A percentile compares a stretch with the other conserved stretches of the same genome.
These are phyloP conservation scores for Ceratina australensis DNA, from an alignment of 1,140 invertebrate species.

Conservation along the genomic window DNA sequence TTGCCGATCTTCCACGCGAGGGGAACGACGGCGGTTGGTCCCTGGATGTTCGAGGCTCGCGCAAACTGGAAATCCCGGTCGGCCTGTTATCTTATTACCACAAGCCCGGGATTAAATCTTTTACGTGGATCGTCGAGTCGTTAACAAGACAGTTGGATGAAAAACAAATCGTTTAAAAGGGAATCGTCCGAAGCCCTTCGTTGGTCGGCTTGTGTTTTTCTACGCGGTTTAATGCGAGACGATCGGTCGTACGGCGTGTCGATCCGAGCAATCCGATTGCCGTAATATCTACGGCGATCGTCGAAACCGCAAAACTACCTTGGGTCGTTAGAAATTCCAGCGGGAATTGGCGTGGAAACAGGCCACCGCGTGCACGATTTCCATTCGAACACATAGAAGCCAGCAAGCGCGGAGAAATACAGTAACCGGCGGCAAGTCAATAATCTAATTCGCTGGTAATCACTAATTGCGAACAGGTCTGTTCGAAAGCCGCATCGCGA, in stretches of 20 bases:
- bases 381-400: background rate
- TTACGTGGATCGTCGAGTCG: background rate
- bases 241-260: too few relatives aligned
- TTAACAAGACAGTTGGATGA: background rate
- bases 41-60: background rate
- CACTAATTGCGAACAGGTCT: constrained; percentile 32
- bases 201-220: background rate
- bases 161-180: background rate
- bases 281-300: too few relatives aligned
- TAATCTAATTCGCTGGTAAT: constrained; percentile 38
- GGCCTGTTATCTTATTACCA: background rate
- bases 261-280: background rate
- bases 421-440: constrained; percentile 14
- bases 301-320: background rate
- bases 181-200: background rate
- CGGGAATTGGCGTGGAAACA: background rate
- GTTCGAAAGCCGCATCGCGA: constrained; percentile 14
- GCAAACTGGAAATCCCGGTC: background rate
- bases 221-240: too few relatives aligned
- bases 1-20: background rate
- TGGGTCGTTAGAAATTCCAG: background rate
- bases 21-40: too few relatives aligned
- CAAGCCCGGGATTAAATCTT: background rate
- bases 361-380: background rate
- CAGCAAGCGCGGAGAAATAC: background rate